These are phyloP conservation scores for Ahaetulla prasina DNA, from an alignment of 2,113 vertebrate genomes.

Conservation along the genomic window DNA sequence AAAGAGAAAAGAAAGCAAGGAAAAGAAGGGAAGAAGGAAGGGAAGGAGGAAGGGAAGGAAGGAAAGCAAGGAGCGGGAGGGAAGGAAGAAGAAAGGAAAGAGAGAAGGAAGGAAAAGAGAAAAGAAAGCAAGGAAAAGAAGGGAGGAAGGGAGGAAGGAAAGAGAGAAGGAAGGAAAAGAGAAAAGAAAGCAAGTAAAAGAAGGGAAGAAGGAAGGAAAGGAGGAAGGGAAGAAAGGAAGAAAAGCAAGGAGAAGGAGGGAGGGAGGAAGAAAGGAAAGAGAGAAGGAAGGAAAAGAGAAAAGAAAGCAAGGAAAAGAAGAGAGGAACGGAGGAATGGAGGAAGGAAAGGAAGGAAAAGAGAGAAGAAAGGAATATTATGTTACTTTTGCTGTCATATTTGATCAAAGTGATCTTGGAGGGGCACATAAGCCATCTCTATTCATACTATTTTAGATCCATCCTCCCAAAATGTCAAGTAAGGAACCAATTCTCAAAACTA, in stretches of 20 bases:
- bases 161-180: no score
- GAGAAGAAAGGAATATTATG: background rate
- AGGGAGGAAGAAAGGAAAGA: background rate
- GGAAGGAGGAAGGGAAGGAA: no score
- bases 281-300: background rate
- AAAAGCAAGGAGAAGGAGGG: background rate
- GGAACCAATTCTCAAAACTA: background rate
- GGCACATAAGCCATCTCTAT: background rate
- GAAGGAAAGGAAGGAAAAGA: background rate
- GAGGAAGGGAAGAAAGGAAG: background rate
- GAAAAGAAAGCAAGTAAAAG: no score
- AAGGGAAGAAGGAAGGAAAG: background rate
- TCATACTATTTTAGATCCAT: background rate
- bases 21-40: no score
- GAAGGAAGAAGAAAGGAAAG: rapidly evolving
- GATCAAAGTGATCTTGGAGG: background rate
- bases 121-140: rapidly evolving
- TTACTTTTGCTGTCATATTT: background rate
- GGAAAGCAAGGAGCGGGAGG: no score
- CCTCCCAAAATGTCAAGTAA: background rate
- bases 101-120: no score
- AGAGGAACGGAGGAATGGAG: no score
- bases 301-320: background rate
- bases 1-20: no score
- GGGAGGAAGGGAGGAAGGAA: background rate